phyloP scores from a whole-genome alignment of 2,113 vertebrate genomes.

The Prochilodus magdalenae region DNA sequence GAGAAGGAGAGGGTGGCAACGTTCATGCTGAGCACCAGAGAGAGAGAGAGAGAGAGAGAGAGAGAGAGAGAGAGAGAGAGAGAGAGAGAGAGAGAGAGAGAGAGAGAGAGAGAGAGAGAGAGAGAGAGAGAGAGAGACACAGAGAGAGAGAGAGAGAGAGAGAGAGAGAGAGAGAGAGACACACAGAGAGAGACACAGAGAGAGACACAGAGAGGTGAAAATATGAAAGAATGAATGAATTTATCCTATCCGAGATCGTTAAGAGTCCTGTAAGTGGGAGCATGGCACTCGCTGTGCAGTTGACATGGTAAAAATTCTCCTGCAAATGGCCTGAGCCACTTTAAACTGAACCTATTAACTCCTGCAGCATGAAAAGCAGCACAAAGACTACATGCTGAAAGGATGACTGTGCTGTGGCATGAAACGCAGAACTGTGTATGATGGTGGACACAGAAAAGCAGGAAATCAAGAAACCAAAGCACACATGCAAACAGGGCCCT shows the following conservation, averaged over 20 bases:
- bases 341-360: conserved; percentile 6
- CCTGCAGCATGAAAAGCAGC: conserved; percentile 15
- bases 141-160: too few relatives aligned
- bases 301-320: conserved; percentile 20
- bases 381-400: not conserved
- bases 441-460: conserved; percentile 17
- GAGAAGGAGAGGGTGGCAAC: not conserved
- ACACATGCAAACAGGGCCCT: conserved; percentile 2
- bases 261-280: conserved; percentile 28
- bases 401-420: not conserved
- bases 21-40: not conserved
- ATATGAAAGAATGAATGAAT: conserved; percentile 11
- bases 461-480: conserved; percentile 15
- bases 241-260: conserved; percentile 18
- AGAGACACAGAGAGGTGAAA: not conserved
- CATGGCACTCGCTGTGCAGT: not conserved
- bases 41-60: not conserved
- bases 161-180: conserved; percentile 3
- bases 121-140: too few relatives aligned
- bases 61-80: too few relatives aligned
- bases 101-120: not conserved
- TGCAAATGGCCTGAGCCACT: conserved; percentile 13
- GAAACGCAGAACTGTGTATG: not conserved
- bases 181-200: conserved; percentile 11
- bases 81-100: too few relatives aligned